Conservation (phyloP, 2,797 vertebrate genomes). For the Pangasius mekongensis region DNA sequence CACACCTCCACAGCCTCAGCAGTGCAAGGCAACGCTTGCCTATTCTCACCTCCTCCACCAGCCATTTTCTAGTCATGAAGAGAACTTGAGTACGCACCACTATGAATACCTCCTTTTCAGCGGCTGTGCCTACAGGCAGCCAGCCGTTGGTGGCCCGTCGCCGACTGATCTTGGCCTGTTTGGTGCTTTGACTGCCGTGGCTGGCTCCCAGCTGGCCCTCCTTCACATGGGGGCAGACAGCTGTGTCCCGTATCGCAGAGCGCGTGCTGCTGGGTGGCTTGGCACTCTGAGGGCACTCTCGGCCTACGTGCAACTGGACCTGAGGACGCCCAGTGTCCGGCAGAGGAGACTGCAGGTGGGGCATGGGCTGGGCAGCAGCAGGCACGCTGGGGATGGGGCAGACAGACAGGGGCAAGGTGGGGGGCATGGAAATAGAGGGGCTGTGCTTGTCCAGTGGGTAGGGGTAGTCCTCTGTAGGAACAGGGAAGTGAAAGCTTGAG, state of each 20-base stretch:
- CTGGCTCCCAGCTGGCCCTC: conserved; percentile 81
- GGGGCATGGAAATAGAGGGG: conserved; percentile 86
- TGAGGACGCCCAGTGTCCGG: conserved; percentile 85
- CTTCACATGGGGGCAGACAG: conserved; percentile 81
- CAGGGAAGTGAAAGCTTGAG: conserved; percentile 34
- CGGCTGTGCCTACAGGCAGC: conserved; percentile 88
- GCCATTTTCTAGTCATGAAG: conserved; percentile 12
- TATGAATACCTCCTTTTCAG: conserved; percentile 93
- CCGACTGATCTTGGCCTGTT: conserved; percentile 85
- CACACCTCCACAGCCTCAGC: neutral
- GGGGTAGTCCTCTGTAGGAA: conserved; percentile 76
- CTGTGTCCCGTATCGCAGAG: conserved; percentile 79
- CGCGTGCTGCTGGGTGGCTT: conserved; percentile 92
- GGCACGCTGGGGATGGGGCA: conserved; percentile 93
- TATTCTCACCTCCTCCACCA: conserved; percentile 10
- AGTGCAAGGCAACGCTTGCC: neutral
- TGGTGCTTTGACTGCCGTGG: conserved; percentile 79
- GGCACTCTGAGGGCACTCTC: conserved; percentile 91
- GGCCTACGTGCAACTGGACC: conserved; percentile 82
- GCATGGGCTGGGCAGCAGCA: conserved; percentile 89
- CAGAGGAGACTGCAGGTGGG: conserved; percentile 88
- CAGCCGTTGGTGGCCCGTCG: conserved; percentile 94
- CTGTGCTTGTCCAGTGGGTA: conserved; percentile 87
- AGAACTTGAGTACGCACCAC: conserved; percentile 82
- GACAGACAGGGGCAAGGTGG: conserved; percentile 88